phyloP scores from a whole-genome alignment of 2,797 vertebrate species.

The Choloepus didactylus region DNA sequence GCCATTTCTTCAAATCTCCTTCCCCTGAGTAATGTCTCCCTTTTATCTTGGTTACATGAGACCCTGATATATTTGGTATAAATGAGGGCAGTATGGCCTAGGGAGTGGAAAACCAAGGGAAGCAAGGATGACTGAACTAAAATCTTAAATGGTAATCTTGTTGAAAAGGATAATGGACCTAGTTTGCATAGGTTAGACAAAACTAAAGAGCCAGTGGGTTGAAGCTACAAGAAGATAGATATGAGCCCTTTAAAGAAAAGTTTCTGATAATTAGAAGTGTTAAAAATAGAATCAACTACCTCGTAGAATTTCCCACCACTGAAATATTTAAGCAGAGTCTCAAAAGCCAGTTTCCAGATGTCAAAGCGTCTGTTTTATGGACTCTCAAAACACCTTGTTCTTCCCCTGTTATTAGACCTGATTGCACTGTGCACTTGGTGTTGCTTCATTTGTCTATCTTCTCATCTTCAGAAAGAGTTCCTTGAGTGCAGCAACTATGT shows the following conservation, averaged over 20 bases:
- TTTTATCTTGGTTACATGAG: neutral
- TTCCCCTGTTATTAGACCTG: neutral
- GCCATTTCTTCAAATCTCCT: neutral
- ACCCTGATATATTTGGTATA: neutral
- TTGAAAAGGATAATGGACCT: neutral
- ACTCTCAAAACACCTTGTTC: neutral
- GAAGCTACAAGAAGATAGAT: conserved; percentile 9
- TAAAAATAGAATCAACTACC: conserved; percentile 40
- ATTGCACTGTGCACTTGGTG: neutral
- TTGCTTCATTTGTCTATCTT: neutral
- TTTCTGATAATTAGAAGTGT: neutral
- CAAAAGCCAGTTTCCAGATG: conserved; percentile 47
- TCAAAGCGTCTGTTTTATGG: conserved; percentile 25
- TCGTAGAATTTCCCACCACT: neutral
- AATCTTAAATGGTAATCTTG: neutral
- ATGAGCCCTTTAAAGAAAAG: neutral
- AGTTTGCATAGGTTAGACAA: neutral
- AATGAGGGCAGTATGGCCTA: neutral
- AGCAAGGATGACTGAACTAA: neutral
- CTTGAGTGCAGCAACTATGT: neutral
- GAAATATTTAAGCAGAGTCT: conserved; percentile 42
- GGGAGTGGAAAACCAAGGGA: neutral
- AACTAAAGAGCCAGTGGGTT: neutral
- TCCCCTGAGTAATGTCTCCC: neutral
- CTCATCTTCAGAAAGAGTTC: neutral